phyloP scores from a whole-genome alignment of 2,113 vertebrate genomes.

The Lagenorhynchus albirostris region DNA sequence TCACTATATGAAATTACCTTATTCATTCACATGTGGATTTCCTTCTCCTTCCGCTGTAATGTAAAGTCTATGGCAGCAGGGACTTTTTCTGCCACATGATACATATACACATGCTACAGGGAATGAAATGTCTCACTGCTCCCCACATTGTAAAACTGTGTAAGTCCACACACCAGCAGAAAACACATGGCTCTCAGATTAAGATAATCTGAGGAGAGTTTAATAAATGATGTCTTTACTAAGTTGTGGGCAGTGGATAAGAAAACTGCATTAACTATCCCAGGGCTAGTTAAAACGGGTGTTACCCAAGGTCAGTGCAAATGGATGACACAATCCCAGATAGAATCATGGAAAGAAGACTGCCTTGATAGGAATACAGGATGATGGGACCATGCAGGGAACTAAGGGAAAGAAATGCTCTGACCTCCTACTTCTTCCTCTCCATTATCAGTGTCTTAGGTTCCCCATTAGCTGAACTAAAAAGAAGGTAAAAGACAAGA shows the following conservation, averaged over 20 bases:
- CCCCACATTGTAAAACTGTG: fast-evolving
- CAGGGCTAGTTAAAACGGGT: not conserved
- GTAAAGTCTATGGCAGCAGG: not conserved
- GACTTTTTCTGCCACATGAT: not conserved
- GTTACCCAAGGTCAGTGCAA: not conserved
- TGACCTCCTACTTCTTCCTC: not conserved
- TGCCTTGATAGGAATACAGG: not conserved
- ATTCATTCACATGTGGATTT: not conserved
- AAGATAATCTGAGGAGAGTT: not conserved
- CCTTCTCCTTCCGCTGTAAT: not conserved
- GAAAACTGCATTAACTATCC: not conserved
- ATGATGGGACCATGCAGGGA: not conserved
- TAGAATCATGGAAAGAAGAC: not conserved
- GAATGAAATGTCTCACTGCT: too few species aligned
- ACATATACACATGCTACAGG: too few species aligned
- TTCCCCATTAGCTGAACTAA: not conserved
- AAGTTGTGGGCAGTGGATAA: not conserved
- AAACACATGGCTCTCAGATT: not conserved
- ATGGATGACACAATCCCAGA: not conserved
- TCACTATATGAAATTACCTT: not conserved
- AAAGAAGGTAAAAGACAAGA: not conserved
- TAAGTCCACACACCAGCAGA: not conserved
- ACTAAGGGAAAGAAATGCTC: fast-evolving
- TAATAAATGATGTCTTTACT: not conserved
- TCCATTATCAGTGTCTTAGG: not conserved